Evolutionary conservation across 35 echinoderm and acorn worm genomes (phyloP).

Genomic region (Anneissia japonica): DNA sequence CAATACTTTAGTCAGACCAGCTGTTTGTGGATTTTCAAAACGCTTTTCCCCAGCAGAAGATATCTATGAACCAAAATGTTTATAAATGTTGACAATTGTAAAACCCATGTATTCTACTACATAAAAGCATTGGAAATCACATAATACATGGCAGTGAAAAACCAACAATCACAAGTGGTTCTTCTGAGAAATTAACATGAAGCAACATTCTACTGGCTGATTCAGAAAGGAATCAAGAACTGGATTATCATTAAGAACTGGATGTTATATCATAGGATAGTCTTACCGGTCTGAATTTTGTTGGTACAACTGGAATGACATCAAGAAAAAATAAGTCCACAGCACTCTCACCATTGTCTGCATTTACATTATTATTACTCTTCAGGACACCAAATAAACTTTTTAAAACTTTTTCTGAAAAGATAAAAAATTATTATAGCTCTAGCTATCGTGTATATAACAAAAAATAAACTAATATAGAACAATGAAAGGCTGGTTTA

Average conservation of each 20-base stretch:
- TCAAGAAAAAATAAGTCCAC: slow-evolving; percentile 83
- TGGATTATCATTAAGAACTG: too few relatives aligned
- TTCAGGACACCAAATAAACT: slow-evolving; percentile 52
- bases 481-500: too few relatives aligned
- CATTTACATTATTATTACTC: not conserved
- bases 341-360: not conserved
- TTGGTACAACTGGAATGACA: slow-evolving; percentile 67
- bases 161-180: too few relatives aligned
- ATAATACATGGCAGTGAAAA: too few relatives aligned
- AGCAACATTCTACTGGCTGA: too few relatives aligned
- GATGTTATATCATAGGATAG: too few relatives aligned
- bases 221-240: too few relatives aligned
- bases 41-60: slow-evolving; percentile 19
- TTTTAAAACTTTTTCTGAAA: slow-evolving; percentile 34
- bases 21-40: slow-evolving; percentile 75
- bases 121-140: too few relatives aligned
- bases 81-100: not conserved
- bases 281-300: slow-evolving; percentile 94
- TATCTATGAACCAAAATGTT: slow-evolving; percentile 33
- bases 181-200: too few relatives aligned
- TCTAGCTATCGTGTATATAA: not conserved
- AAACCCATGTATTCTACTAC: too few relatives aligned
- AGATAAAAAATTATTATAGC: not conserved
- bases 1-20: slow-evolving; percentile 47
- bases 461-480: not conserved